Percentiles rank a stretch among this genome's conserved stretches.
Evolutionary conservation across 2,113 vertebrate species (phyloP).

Genomic region (Carassius gibelio): DNA sequence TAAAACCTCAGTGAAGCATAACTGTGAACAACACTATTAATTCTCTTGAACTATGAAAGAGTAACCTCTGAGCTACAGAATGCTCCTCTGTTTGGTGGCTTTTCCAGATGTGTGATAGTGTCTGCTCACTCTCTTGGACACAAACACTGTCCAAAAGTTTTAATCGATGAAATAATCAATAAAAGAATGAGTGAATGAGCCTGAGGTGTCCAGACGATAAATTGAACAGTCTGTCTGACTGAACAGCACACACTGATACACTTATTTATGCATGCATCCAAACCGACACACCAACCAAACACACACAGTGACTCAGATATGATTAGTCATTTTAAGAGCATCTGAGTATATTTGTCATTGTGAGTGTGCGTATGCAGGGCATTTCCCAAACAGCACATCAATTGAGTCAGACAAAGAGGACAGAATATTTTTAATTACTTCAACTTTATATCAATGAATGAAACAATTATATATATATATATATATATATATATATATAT

Average conservation of each 20-base stretch:
- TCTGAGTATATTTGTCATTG: background rate
- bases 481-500: too few relatives aligned
- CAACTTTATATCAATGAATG: too few relatives aligned
- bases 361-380: conserved; percentile 24
- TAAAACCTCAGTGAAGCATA: conserved; percentile 35
- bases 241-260: conserved; percentile 41
- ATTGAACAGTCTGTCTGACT: conserved; percentile 20
- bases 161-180: conserved; percentile 39
- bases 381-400: conserved; percentile 46
- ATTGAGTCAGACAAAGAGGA: conserved; percentile 51
- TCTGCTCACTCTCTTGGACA: conserved; percentile 13
- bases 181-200: conserved; percentile 26
- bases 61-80: conserved; percentile 24
- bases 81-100: conserved; percentile 65
- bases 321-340: conserved; percentile 26
- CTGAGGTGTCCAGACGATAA: conserved; percentile 26
- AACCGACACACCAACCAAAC: background rate
- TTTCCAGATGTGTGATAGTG: conserved; percentile 64
- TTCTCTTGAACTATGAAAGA: conserved; percentile 73
- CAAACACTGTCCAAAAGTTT: conserved; percentile 27
- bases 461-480: too few relatives aligned
- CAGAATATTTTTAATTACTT: conserved; percentile 17
- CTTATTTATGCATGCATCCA: background rate
- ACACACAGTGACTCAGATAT: conserved; percentile 9
- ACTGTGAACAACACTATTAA: conserved; percentile 64